Conservation (phyloP, 1,140 invertebrate genomes). For the Archegozetes longisetosus region DNA sequence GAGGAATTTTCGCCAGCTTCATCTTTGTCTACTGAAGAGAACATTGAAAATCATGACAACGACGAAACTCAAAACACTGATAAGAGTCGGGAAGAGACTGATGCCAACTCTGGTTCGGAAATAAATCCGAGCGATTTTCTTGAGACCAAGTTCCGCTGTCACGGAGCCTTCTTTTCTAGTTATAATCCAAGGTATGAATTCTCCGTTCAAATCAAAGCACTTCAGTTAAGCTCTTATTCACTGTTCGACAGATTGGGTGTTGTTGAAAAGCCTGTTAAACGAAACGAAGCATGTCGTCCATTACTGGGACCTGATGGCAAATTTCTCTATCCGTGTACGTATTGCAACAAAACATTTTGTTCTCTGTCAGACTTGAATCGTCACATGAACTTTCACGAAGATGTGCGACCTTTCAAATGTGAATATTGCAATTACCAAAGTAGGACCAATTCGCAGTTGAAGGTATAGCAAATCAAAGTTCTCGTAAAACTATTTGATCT, state of each 20-base stretch:
- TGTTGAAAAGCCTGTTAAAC: conserved; percentile 28
- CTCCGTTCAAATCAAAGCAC: neutral
- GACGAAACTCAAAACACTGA: neutral
- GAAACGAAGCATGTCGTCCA: conserved; percentile 28
- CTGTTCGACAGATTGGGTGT: conserved; percentile 27
- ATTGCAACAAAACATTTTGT: conserved; percentile 33
- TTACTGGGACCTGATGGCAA: conserved; percentile 29
- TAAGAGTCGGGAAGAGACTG: neutral
- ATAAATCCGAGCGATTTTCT: neutral
- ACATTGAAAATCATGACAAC: neutral
- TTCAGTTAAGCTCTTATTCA: neutral
- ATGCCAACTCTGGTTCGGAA: neutral
- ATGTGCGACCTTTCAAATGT: conserved; percentile 35
- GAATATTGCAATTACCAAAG: conserved; percentile 35
- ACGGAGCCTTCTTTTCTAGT: conserved; percentile 13
- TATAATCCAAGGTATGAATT: conserved; percentile 12
- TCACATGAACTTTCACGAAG: conserved; percentile 37
- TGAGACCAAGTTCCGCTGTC: conserved; percentile 1
- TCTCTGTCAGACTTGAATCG: conserved; percentile 34
- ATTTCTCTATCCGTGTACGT: conserved; percentile 31
- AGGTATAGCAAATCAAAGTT: no score
- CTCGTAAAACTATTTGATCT: no score
- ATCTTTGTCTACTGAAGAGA: neutral
- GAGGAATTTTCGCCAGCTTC: neutral
- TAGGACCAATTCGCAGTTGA: conserved; percentile 35